Base-by-base conservation (phyloP, 1,140 invertebrate species). In the Drusus annulatus region DNA sequence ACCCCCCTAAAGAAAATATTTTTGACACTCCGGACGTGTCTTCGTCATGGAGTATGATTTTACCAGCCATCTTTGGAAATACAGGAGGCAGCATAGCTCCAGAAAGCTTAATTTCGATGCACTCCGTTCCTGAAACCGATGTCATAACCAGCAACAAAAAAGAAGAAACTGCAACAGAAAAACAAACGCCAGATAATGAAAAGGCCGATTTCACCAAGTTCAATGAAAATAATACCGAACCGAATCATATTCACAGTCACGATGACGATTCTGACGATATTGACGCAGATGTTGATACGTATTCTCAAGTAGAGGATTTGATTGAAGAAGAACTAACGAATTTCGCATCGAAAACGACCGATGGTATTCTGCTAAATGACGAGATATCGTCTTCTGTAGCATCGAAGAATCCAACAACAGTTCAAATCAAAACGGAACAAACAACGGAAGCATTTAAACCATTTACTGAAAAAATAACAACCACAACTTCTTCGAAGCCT, bases 41-140 rank as follows among this genome's bases (percentile, higher is more conserved):
- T 73, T 87, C 93, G 84, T 91, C 94, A n/a, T 96, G 95, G 95
- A 94, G 93, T 74, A 92, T 94, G 76, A 95, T 96, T 78, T 87
- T 96, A 65, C 94, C 95, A 1, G 93, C 94, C 1, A 94, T 95
- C 81, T 93, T 95, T 85, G 93, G 93, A 0, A 94, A 93, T 82
- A 92, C 93, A 7, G 93, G 92, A 10, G 88, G 89, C n/a, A 92
- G 93, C 62, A 90, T 92, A 52, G 87, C 91, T n/a, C 90, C 91
- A 3, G 91, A 92, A 84, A 91, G 90, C 84, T 85, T 85, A 51
- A 88, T 90, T 31, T 87, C 86, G 31, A 86, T 90, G 58, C 89
- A 90, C 16, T 91, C 91, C 81, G 90, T 88, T 0, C 91, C 91
- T 17, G 91, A 92, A 84, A 90, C 91, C 4, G 91, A 92, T 80